Percentiles rank a stretch among this genome's conserved stretches.
Evolutionary conservation across 2,113 vertebrate species (phyloP).

Genomic region (Macroglossus sobrinus): DNA sequence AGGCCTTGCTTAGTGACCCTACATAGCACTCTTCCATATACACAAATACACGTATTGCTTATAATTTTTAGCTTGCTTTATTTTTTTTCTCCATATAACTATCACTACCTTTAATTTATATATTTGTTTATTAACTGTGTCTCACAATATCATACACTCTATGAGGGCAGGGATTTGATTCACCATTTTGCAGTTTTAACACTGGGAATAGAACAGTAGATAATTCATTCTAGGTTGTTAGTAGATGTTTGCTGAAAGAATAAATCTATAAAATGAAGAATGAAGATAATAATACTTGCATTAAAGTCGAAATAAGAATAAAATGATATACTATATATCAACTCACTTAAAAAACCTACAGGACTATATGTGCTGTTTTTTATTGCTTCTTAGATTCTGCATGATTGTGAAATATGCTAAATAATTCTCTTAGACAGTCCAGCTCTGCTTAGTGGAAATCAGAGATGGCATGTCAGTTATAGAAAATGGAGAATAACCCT

Average conservation of each 20-base stretch:
- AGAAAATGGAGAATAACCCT: constrained; percentile 17
- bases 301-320: background rate
- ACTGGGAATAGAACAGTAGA: background rate
- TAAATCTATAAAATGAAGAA: background rate
- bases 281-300: background rate
- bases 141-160: background rate
- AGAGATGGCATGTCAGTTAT: background rate
- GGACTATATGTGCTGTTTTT: background rate
- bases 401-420: background rate
- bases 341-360: background rate
- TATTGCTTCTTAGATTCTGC: background rate
- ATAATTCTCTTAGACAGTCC: background rate
- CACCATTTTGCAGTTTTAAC: background rate
- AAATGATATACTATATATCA: background rate
- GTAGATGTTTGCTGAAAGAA: background rate
- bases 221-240: background rate
- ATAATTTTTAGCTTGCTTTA: background rate
- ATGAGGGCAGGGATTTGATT: background rate
- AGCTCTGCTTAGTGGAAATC: background rate
- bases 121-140: background rate
- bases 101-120: background rate
- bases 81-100: background rate
- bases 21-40: too few relatives aligned
- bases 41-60: background rate
- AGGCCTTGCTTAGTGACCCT: background rate